Percentiles rank a stretch among this genome's conserved stretches.
phyloP scores from a whole-genome alignment of 2,888 invertebrate species.

The Pardosa pseudoannulata region DNA sequence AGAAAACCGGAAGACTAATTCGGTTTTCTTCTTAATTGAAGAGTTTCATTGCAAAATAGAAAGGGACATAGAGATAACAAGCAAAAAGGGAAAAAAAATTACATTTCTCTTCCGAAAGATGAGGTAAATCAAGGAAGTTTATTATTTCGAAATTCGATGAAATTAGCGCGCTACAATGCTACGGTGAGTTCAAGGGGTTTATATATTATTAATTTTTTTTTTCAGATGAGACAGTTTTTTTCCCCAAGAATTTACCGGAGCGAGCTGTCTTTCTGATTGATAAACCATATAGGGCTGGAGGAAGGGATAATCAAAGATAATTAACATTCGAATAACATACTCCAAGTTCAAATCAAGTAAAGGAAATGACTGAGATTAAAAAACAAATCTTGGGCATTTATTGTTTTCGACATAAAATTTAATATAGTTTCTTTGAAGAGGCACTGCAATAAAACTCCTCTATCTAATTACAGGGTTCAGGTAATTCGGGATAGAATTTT shows the following conservation, averaged over 20 bases:
- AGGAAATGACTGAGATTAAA: conserved; percentile 41
- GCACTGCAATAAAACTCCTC: conserved; percentile 18
- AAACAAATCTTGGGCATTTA: conserved; percentile 39
- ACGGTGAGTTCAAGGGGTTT: conserved; percentile 14
- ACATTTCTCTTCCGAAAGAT: conserved; percentile 32
- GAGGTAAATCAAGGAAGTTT: conserved; percentile 60
- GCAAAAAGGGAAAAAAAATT: conserved; percentile 11
- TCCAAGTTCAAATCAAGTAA: conserved; percentile 40
- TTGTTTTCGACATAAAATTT: conserved; percentile 44
- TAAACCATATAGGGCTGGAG: conserved; percentile 62
- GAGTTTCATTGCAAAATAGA: conserved; percentile 66
- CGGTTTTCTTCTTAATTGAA: conserved; percentile 69
- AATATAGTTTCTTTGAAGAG: conserved; percentile 42
- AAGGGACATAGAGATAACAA: conserved; percentile 26
- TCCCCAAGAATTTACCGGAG: conserved; percentile 32
- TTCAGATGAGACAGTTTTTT: background rate
- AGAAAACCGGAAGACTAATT: conserved; percentile 51
- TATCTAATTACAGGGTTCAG: conserved; percentile 64
- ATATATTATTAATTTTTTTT: background rate
- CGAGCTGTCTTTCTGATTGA: conserved; percentile 48
- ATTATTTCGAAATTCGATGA: conserved; percentile 71
- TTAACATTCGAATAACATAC: conserved; percentile 60
- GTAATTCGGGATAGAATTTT: conserved; percentile 60
- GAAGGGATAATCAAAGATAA: conserved; percentile 69
- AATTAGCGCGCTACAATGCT: conserved; percentile 49